phyloP scores from a whole-genome alignment of 2,797 vertebrate genomes.

The Eulemur rubriventer region DNA sequence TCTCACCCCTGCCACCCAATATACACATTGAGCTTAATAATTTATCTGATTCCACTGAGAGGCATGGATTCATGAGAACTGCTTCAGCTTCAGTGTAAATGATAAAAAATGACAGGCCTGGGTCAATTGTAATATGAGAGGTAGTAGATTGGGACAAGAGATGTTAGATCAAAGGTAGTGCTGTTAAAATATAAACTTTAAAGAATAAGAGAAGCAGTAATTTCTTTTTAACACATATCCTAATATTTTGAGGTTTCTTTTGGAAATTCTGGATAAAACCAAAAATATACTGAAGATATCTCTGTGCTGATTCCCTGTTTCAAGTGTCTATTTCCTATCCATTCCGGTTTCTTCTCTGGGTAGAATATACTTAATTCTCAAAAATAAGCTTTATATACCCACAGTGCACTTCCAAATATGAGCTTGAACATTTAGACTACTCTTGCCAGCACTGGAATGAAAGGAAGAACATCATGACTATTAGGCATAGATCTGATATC shows the following conservation, averaged over 20 bases:
- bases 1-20: not conserved
- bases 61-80: not conserved
- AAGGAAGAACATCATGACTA: not conserved
- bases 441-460: not conserved
- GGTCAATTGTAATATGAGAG: not conserved
- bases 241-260: constrained; percentile 33
- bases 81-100: not conserved
- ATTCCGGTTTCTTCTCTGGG: not conserved
- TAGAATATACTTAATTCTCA: not conserved
- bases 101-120: not conserved
- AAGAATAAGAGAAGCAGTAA: not conserved
- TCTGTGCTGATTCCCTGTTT: not conserved
- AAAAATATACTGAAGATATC: not conserved
- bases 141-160: not conserved
- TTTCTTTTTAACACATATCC: not conserved
- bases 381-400: constrained; percentile 1
- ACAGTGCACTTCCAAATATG: not conserved
- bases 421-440: not conserved
- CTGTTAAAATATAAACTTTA: constrained; percentile 2
- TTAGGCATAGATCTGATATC: not conserved
- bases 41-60: not conserved
- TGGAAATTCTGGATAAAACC: constrained; percentile 4
- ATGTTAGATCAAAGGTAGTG: constrained; percentile 29
- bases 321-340: not conserved
- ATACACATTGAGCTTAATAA: not conserved